Conservation (phyloP, 2,888 invertebrate species). For the Eupithecia dodoneata region DNA sequence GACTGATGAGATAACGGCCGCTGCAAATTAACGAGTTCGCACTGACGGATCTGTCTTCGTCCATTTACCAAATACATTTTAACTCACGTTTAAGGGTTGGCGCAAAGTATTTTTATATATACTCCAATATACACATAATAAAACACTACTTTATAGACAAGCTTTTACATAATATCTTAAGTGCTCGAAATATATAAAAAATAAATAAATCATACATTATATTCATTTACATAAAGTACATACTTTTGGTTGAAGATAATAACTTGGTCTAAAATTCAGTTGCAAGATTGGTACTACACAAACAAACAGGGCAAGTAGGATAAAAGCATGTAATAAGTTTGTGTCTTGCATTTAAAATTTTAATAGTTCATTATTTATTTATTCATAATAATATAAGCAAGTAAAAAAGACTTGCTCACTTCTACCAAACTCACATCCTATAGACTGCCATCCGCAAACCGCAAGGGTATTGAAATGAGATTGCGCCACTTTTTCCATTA, state of each 20-base stretch:
- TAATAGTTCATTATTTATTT: neutral
- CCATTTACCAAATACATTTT: slow-evolving; percentile 3
- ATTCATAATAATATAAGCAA: neutral
- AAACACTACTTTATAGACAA: no score
- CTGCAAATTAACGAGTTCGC: slow-evolving; percentile 27
- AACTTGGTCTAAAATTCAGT: no score
- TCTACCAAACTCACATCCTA: neutral
- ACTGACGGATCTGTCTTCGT: neutral
- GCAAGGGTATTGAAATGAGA: neutral
- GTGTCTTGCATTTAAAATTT: neutral
- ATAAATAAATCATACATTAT: no score
- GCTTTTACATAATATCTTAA: no score
- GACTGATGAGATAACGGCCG: slow-evolving; percentile 31
- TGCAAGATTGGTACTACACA: no score
- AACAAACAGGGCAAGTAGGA: no score
- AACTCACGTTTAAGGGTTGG: neutral
- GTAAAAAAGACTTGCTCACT: neutral
- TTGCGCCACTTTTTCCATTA: neutral
- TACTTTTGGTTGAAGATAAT: no score
- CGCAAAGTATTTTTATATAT: no score
- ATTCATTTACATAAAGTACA: no score
- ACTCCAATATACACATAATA: no score
- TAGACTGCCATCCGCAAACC: neutral
- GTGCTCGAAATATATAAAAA: no score
- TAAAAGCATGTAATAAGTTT: no score